A percentile compares a stretch with the other conserved stretches of the same genome.
Conservation (phyloP, 2,797 vertebrate genomes). For the Microchirus variegatus region DNA sequence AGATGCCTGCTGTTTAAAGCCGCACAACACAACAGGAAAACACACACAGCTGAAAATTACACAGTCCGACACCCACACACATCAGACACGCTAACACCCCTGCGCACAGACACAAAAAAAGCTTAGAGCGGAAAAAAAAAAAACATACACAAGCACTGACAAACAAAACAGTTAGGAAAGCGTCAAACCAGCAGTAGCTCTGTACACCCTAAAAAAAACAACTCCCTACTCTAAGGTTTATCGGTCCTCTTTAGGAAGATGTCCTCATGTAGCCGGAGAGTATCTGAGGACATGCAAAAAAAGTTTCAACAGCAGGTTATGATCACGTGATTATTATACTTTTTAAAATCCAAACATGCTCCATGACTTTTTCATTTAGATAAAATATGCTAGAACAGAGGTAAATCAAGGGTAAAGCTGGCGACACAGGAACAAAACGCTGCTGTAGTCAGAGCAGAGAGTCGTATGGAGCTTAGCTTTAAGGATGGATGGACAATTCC, state of each 20-base stretch:
- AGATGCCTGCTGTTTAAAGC: slow-evolving; percentile 61
- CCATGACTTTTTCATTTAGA: too few relatives aligned
- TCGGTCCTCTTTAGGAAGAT: not conserved
- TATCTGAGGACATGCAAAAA: not conserved
- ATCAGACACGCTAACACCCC: slow-evolving; percentile 4
- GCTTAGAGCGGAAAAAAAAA: slow-evolving; percentile 13
- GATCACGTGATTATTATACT: not conserved
- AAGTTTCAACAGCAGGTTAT: not conserved
- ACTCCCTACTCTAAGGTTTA: not conserved
- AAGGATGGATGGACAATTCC: too few relatives aligned
- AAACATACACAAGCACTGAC: slow-evolving; percentile 7
- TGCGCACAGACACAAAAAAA: not conserved
- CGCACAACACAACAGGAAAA: slow-evolving; percentile 36
- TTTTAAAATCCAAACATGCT: too few relatives aligned
- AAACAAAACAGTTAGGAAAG: slow-evolving; percentile 8
- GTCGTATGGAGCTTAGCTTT: too few relatives aligned
- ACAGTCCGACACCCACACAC: slow-evolving; percentile 27
- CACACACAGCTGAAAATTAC: slow-evolving; percentile 34
- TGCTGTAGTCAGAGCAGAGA: too few relatives aligned
- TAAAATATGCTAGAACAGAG: too few relatives aligned
- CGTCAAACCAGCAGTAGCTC: not conserved
- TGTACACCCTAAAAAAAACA: too few relatives aligned
- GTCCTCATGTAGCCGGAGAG: not conserved
- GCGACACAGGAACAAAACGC: too few relatives aligned
- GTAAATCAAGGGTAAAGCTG: too few relatives aligned